Conservation (phyloP, 2,888 invertebrate genomes). For the Brachycybe producta region DNA sequence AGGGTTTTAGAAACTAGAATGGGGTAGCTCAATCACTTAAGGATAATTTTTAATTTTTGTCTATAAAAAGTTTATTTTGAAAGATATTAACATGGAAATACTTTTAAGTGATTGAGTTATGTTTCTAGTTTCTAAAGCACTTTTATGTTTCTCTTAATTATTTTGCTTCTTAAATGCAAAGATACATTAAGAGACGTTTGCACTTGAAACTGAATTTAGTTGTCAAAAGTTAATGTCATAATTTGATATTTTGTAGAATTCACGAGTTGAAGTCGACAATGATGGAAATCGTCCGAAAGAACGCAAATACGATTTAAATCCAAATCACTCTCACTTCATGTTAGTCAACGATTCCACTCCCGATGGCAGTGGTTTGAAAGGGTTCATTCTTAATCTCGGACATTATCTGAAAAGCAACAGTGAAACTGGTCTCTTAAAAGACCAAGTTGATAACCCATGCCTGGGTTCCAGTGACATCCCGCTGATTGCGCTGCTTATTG, state of each 20-base stretch:
- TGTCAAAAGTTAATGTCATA: not conserved
- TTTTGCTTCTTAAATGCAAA: not conserved
- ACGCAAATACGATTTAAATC: constrained; percentile 29
- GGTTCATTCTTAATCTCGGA: constrained; percentile 22
- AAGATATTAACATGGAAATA: too few relatives aligned
- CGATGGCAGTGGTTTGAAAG: constrained; percentile 24
- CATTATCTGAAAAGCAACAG: constrained; percentile 21
- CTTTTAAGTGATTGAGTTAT: too few relatives aligned
- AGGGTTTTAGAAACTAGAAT: too few relatives aligned
- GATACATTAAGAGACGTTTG: not conserved
- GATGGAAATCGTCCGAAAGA: constrained; percentile 24
- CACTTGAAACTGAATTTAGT: not conserved
- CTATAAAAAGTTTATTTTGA: too few relatives aligned
- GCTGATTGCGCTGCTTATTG: constrained; percentile 33
- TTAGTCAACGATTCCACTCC: constrained; percentile 28
- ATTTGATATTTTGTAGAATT: not conserved
- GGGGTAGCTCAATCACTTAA: too few relatives aligned
- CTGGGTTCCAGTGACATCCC: constrained; percentile 27
- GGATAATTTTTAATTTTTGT: too few relatives aligned
- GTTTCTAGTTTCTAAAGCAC: too few relatives aligned
- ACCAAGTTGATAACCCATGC: constrained; percentile 16
- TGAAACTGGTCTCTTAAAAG: not conserved
- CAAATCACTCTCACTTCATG: constrained; percentile 33
- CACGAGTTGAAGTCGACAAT: constrained; percentile 23
- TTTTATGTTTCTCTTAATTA: too few relatives aligned